Percentiles rank a stretch among this genome's conserved stretches.
phyloP scores from a whole-genome alignment of 92 coral and sea anemone species.

The Galaxea fascicularis region DNA sequence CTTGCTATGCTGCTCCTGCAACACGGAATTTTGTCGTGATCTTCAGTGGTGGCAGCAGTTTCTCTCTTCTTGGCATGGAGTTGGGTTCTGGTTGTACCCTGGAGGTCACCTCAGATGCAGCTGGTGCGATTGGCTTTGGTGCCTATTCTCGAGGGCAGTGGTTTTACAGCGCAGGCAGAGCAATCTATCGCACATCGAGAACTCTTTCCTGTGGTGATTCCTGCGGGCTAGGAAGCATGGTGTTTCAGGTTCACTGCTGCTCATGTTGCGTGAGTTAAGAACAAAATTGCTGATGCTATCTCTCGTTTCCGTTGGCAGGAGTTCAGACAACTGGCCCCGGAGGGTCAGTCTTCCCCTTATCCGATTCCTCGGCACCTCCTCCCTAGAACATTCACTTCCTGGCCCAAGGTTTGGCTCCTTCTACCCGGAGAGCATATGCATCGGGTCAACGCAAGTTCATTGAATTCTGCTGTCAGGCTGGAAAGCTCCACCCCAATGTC shows the following conservation, averaged over 20 bases:
- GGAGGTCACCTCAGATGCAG: no score
- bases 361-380: conserved; percentile 32
- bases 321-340: conserved; percentile 58
- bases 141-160: no score
- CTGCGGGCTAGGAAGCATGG: conserved; percentile 9
- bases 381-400: conserved; percentile 26
- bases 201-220: conserved; percentile 36
- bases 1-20: neutral
- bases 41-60: conserved; percentile 16
- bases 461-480: neutral
- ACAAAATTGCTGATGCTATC: conserved; percentile 60
- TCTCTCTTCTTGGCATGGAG: neutral
- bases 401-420: conserved; percentile 47
- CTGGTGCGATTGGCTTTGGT: no score
- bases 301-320: conserved; percentile 60
- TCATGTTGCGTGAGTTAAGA: conserved; percentile 57
- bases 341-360: conserved; percentile 23
- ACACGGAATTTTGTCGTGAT: neutral
- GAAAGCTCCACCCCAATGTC: conserved; percentile 23
- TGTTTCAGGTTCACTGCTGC: conserved; percentile 43
- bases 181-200: conserved; percentile 31
- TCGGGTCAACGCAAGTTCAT: conserved; percentile 51
- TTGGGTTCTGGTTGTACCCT: neutral
- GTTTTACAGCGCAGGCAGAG: neutral
- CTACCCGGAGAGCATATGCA: conserved; percentile 42